Conservation (phyloP, 2,797 vertebrate genomes). For the Scolopax rusticola region DNA sequence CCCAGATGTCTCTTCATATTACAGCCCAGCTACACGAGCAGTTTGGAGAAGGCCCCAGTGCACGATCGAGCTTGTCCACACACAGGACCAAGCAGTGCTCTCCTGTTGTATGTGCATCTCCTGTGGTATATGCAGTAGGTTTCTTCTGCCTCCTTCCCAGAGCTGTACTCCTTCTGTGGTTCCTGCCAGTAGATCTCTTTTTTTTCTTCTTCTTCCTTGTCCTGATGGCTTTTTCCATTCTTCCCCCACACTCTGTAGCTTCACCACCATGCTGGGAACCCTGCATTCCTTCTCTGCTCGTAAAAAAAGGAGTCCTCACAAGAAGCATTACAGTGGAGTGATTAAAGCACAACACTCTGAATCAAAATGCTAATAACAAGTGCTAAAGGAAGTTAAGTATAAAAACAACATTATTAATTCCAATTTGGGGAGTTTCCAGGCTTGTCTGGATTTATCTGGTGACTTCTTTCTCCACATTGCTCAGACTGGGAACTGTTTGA, state of each 20-base stretch:
- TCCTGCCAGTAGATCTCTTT: background rate
- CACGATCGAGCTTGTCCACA: background rate
- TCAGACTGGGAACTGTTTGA: background rate
- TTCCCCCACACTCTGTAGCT: background rate
- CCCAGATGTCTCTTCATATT: slow-evolving; percentile 71
- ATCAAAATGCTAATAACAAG: background rate
- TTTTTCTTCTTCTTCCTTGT: background rate
- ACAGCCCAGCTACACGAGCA: slow-evolving; percentile 64
- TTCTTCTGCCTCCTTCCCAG: background rate
- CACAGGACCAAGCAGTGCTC: background rate
- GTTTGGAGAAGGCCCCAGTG: slow-evolving; percentile 43
- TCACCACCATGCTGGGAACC: background rate
- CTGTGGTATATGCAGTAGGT: background rate
- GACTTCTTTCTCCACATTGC: background rate
- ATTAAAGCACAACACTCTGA: slow-evolving; percentile 12
- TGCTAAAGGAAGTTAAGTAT: background rate
- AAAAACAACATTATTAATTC: slow-evolving; percentile 9
- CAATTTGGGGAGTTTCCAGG: background rate
- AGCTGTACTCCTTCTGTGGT: background rate
- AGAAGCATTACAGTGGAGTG: background rate
- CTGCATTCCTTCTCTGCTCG: background rate
- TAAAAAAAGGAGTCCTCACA: background rate
- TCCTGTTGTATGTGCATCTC: background rate
- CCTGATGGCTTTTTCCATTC: slow-evolving; percentile 7
- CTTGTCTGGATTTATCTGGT: slow-evolving; percentile 9